These are phyloP conservation scores for Anadara kagoshimensis DNA, from an alignment of 1,140 invertebrate species.

Conservation along the genomic window DNA sequence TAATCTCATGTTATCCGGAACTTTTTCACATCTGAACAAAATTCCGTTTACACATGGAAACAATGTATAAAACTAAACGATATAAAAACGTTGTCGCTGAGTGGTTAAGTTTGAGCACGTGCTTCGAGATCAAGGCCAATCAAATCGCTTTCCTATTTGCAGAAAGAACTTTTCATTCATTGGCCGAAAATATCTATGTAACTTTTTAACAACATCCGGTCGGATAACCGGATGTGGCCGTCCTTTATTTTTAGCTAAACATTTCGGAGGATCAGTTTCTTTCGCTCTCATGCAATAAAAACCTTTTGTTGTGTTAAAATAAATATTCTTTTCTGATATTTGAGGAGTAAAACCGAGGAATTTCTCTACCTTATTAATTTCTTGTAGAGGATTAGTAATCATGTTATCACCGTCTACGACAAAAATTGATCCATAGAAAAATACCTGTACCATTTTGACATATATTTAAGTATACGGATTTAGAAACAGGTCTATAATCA, in stretches of 20 bases:
- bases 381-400: constrained; percentile 87
- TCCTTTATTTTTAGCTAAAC: constrained; percentile 73
- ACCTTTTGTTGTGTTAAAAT: constrained; percentile 67
- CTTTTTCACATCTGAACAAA: too few species aligned
- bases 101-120: too few species aligned
- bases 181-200: constrained; percentile 69
- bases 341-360: constrained; percentile 88
- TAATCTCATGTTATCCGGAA: too few species aligned
- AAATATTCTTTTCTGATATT: constrained; percentile 85
- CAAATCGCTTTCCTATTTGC: constrained; percentile 45
- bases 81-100: too few species aligned
- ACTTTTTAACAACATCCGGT: constrained; percentile 61
- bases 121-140: constrained; percentile 34
- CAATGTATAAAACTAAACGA: too few species aligned
- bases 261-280: constrained; percentile 53
- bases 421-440: constrained; percentile 83
- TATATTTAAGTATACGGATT: constrained; percentile 88
- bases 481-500: constrained; percentile 79
- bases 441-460: constrained; percentile 90
- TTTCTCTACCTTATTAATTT: constrained; percentile 86
- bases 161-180: constrained; percentile 70
- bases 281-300: constrained; percentile 75
- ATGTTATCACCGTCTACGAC: constrained; percentile 90
- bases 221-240: constrained; percentile 71
- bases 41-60: too few species aligned